Percentiles rank a stretch among this genome's conserved stretches.
Conservation (phyloP, 1,140 invertebrate species). For the Lordiphosa stackelbergi region DNA sequence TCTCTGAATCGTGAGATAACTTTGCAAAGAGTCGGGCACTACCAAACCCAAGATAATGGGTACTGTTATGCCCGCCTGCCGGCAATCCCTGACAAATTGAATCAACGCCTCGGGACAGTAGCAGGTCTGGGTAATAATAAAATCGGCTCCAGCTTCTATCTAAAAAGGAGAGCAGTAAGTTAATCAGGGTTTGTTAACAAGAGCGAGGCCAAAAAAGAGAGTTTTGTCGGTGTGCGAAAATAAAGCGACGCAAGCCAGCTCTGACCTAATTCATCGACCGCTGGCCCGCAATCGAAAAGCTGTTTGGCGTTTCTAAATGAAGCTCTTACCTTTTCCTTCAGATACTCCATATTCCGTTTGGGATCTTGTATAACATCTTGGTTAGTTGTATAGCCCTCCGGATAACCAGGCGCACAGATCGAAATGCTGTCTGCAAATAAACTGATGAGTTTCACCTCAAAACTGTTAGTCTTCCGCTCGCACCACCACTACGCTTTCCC, state of each 20-base stretch:
- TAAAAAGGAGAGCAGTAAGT: background rate
- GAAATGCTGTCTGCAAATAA: conserved; percentile 24
- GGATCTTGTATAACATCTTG: background rate
- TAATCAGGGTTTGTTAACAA: too few species aligned
- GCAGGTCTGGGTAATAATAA: conserved; percentile 46
- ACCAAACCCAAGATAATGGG: conserved; percentile 44
- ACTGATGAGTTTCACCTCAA: background rate
- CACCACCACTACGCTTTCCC: conserved; percentile 20
- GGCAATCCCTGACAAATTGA: conserved; percentile 20
- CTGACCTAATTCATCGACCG: too few species aligned
- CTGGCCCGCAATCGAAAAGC: too few species aligned
- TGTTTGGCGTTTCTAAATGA: too few species aligned
- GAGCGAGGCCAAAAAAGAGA: too few species aligned
- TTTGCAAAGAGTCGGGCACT: conserved; percentile 11
- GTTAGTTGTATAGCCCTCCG: conserved; percentile 22
- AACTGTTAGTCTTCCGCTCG: background rate
- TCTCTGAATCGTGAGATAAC: conserved; percentile 2
- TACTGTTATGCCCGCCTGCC: conserved; percentile 22
- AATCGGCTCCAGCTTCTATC: conserved; percentile 31
- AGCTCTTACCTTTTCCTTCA: conserved; percentile 35
- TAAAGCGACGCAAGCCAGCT: too few species aligned
- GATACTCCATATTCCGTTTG: background rate
- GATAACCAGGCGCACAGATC: conserved; percentile 41
- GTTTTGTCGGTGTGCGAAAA: too few species aligned
- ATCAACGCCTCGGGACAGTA: conserved; percentile 25